phyloP scores from a whole-genome alignment of 2,113 vertebrate species.

The Hyaena hyaena region DNA sequence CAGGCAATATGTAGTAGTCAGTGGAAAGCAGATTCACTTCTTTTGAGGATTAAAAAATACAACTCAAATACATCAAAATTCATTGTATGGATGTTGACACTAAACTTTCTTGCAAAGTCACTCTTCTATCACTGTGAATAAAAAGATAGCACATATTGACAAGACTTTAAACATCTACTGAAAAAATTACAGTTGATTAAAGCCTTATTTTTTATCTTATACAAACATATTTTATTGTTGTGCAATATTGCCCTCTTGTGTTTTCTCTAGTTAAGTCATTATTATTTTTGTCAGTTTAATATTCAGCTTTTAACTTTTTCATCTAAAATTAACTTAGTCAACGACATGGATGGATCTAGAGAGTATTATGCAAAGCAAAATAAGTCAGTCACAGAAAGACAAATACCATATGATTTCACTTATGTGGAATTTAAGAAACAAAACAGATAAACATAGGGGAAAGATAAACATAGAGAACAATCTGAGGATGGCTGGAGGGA shows the following conservation, averaged over 20 bases:
- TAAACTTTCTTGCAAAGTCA: slow-evolving; percentile 53
- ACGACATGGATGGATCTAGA: not conserved
- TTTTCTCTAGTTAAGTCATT: slow-evolving; percentile 79
- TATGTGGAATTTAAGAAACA: not conserved
- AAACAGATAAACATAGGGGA: not conserved
- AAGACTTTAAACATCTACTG: slow-evolving; percentile 58
- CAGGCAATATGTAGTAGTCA: not conserved
- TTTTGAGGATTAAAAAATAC: slow-evolving; percentile 22
- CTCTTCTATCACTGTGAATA: slow-evolving; percentile 31
- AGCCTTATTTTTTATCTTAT: slow-evolving; percentile 46
- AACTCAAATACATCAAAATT: slow-evolving; percentile 52
- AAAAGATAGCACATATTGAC: slow-evolving; percentile 40
- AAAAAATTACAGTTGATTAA: slow-evolving; percentile 37
- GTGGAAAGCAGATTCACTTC: slow-evolving; percentile 25
- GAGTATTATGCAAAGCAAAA: not conserved
- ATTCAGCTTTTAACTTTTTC: slow-evolving; percentile 57
- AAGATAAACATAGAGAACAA: not conserved
- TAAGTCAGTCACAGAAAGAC: not conserved
- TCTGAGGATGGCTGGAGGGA: not conserved
- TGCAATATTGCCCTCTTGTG: slow-evolving; percentile 89
- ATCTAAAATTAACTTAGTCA: slow-evolving; percentile 33
- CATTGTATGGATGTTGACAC: not conserved
- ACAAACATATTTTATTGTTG: slow-evolving; percentile 73
- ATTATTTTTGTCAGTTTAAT: slow-evolving; percentile 64
- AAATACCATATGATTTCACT: not conserved